These are phyloP conservation scores for Falco berigora DNA, from an alignment of 2,797 vertebrate species.

Conservation along the genomic window DNA sequence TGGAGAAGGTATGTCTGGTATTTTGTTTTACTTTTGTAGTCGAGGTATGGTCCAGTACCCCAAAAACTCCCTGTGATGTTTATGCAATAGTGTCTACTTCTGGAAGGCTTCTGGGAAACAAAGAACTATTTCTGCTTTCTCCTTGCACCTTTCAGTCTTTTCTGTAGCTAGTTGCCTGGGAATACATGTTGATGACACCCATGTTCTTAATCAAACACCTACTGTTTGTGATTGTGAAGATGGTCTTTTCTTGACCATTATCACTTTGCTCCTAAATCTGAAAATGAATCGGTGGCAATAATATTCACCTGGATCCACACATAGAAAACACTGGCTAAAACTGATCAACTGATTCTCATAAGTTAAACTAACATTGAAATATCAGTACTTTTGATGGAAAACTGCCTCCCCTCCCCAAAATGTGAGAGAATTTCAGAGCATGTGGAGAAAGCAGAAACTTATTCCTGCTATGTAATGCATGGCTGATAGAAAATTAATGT, in stretches of 20 bases:
- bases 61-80: background rate
- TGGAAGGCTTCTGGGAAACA: background rate
- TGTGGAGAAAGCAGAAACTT: background rate
- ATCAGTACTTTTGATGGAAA: background rate
- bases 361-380: background rate
- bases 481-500: background rate
- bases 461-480: background rate
- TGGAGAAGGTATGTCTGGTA: too few species aligned
- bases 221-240: background rate
- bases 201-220: background rate
- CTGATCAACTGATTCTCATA: background rate
- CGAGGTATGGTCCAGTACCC: background rate
- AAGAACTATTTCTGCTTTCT: background rate
- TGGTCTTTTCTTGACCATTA: background rate
- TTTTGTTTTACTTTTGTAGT: background rate
- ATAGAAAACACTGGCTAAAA: background rate
- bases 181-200: background rate
- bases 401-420: fast-evolving
- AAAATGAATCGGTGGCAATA: background rate
- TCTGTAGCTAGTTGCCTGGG: background rate
- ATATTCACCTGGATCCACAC: background rate
- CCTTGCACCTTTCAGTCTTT: background rate
- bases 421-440: background rate
- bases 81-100: background rate
- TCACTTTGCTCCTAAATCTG: background rate